These are phyloP conservation scores for Chloropsis hardwickii DNA, from an alignment of 2,113 vertebrate species.

Conservation along the genomic window DNA sequence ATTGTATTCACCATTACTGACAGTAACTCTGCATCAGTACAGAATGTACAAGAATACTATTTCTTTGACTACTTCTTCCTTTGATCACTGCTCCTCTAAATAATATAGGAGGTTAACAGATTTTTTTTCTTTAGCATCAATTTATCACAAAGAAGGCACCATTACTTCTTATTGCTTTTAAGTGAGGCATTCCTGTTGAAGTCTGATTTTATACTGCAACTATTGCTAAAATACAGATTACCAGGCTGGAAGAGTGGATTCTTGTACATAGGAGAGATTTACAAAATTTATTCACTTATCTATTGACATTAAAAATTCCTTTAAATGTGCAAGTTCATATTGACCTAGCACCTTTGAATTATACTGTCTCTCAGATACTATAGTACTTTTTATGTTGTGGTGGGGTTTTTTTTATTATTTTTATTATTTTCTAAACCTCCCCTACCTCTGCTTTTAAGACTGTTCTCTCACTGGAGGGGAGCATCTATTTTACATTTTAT, in stretches of 20 bases:
- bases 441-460: not conserved
- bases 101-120: slow-evolving; percentile 60
- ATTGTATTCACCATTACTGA: slow-evolving; percentile 23
- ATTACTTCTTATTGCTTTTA: slow-evolving; percentile 44
- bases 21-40: slow-evolving; percentile 25
- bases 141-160: slow-evolving; percentile 58
- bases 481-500: slow-evolving; percentile 46
- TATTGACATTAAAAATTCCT: not conserved
- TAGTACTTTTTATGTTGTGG: not conserved
- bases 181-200: not conserved
- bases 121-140: slow-evolving; percentile 44
- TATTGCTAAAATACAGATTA: not conserved
- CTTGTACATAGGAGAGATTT: not conserved
- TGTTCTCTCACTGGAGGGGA: not conserved
- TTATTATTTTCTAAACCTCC: not conserved
- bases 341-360: not conserved
- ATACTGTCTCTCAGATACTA: not conserved
- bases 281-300: not conserved
- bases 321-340: not conserved
- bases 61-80: slow-evolving; percentile 53
- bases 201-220: slow-evolving; percentile 23
- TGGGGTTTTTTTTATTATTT: fast-evolving
- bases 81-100: slow-evolving; percentile 66
- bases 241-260: not conserved
- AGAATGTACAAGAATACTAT: slow-evolving; percentile 33